Conservation (phyloP, 2,888 invertebrate genomes). For the Dascillus cervinus region DNA sequence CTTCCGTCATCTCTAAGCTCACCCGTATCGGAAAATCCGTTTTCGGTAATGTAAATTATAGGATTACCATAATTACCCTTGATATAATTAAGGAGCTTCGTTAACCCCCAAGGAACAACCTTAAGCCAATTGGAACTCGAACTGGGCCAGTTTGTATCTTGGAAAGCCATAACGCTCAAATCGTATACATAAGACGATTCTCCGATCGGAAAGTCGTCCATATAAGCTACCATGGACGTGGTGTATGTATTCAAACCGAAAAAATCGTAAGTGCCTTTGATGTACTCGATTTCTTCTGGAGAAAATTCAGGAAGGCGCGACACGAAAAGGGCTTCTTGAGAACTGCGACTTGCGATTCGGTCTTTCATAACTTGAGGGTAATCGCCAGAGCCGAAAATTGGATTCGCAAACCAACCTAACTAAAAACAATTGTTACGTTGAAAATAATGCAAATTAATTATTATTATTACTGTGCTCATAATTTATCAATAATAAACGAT, state of each 20-base stretch:
- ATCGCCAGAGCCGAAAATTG: slow-evolving; percentile 55
- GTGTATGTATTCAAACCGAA: slow-evolving; percentile 72
- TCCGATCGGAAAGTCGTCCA: slow-evolving; percentile 5
- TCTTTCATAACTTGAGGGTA: slow-evolving; percentile 59
- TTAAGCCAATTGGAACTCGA: slow-evolving; percentile 21
- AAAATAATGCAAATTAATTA: no score
- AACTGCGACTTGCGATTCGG: slow-evolving; percentile 50
- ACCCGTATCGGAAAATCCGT: not conserved
- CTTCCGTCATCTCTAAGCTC: slow-evolving; percentile 39
- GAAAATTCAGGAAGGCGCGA: slow-evolving; percentile 59
- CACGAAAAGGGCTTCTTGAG: slow-evolving; percentile 48
- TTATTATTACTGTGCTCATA: no score
- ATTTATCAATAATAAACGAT: no score
- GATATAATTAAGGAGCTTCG: not conserved
- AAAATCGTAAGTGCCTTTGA: slow-evolving; percentile 60
- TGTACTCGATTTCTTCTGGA: slow-evolving; percentile 48
- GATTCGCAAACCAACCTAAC: slow-evolving; percentile 17
- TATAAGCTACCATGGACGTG: slow-evolving; percentile 48
- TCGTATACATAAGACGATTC: slow-evolving; percentile 7
- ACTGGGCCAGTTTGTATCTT: slow-evolving; percentile 10
- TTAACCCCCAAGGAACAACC: not conserved
- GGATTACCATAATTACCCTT: not conserved
- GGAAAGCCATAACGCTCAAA: slow-evolving; percentile 1
- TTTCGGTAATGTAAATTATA: not conserved
- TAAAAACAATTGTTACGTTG: no score